These are phyloP conservation scores for Sebastes iracundus DNA, from an alignment of 2,797 vertebrate species.

Conservation along the genomic window DNA sequence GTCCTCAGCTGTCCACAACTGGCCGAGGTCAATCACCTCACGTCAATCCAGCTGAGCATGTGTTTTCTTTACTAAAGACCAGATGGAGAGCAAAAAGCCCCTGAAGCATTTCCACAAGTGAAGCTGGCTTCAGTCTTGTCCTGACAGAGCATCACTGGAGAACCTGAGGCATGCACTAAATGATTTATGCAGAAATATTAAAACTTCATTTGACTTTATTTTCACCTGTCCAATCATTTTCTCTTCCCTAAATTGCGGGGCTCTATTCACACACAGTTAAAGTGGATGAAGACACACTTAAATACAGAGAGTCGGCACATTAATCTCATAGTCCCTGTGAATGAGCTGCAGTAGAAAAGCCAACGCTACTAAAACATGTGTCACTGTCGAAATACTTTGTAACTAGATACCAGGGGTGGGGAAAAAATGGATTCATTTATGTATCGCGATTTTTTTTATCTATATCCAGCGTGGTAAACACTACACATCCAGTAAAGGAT, in stretches of 20 bases:
- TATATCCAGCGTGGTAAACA: no score
- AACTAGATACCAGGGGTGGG: no score
- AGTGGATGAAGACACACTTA: neutral
- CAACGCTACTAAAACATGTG: no score
- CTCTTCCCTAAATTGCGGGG: neutral
- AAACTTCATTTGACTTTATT: neutral
- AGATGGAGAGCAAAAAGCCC: neutral
- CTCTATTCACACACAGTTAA: neutral
- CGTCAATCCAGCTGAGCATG: neutral
- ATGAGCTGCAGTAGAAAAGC: neutral
- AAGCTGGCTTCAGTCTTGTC: neutral
- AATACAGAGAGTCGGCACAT: neutral
- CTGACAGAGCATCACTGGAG: neutral
- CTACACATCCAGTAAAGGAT: no score
- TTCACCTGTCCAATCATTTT: neutral
- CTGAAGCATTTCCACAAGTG: neutral
- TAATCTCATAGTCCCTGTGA: neutral
- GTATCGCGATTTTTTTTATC: no score
- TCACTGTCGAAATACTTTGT: neutral
- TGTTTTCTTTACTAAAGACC: constrained; percentile 16
- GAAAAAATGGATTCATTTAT: no score
- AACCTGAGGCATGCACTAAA: no score
- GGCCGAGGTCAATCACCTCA: neutral
- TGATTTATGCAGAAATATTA: neutral
- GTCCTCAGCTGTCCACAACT: neutral